Percentiles rank a stretch among this genome's conserved stretches.
Conservation (phyloP, 2,797 vertebrate species). For the Aeoliscus strigatus region DNA sequence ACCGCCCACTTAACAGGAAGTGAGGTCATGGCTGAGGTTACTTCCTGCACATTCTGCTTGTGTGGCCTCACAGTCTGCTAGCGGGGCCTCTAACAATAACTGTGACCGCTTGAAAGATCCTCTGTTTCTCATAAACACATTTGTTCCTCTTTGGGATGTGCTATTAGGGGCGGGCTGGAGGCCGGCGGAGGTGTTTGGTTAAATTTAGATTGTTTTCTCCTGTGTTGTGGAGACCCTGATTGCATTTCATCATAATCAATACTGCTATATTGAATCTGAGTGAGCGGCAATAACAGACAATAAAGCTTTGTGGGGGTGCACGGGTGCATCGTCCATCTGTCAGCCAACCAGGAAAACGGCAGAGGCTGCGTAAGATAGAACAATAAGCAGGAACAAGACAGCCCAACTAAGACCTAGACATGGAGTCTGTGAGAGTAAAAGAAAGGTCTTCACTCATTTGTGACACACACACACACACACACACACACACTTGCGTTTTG, state of each 20-base stretch:
- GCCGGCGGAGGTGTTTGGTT: constrained; percentile 65
- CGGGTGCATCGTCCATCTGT: constrained; percentile 43
- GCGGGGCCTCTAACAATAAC: constrained; percentile 44
- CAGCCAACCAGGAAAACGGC: constrained; percentile 36
- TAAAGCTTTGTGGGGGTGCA: constrained; percentile 55
- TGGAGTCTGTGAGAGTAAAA: too few relatives aligned
- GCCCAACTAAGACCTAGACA: background rate
- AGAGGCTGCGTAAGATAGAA: constrained; percentile 27
- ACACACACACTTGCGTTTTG: constrained; percentile 13
- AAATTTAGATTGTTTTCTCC: constrained; percentile 67
- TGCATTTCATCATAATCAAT: constrained; percentile 75
- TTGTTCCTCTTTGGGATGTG: constrained; percentile 49
- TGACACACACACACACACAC: too few relatives aligned
- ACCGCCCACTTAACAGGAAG: constrained; percentile 32
- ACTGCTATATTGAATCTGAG: constrained; percentile 67
- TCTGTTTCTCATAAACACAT: too few relatives aligned
- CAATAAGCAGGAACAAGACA: constrained; percentile 17
- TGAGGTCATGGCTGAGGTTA: constrained; percentile 53
- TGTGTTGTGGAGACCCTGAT: constrained; percentile 61
- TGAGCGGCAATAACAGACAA: constrained; percentile 70
- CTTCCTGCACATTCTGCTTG: constrained; percentile 47
- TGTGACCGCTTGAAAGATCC: constrained; percentile 5
- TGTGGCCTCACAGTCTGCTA: constrained; percentile 16
- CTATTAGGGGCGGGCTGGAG: constrained; percentile 31
- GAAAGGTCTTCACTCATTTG: too few relatives aligned